phyloP scores from a whole-genome alignment of 1,140 invertebrate genomes.

The Camponotus vicinus region DNA sequence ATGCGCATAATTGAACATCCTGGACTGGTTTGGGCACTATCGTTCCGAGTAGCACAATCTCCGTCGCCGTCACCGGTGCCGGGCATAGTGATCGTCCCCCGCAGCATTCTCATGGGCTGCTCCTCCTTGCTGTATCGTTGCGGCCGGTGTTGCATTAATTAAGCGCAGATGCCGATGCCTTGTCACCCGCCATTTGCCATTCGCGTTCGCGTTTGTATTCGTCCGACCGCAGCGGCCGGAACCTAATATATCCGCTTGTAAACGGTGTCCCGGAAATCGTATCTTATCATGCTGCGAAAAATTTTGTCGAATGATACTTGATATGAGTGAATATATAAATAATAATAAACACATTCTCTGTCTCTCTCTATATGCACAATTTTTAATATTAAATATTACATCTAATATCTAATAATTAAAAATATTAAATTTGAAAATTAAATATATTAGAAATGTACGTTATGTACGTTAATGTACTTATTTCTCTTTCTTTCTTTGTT shows the following conservation, averaged over 20 bases:
- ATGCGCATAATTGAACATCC: slow-evolving; percentile 58
- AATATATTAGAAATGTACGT: not conserved
- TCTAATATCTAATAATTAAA: not conserved
- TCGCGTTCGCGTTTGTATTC: slow-evolving; percentile 70
- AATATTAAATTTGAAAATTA: not conserved
- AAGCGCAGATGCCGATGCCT: slow-evolving; percentile 79
- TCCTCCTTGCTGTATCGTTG: slow-evolving; percentile 58
- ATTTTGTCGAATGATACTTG: not conserved
- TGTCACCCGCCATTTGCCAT: slow-evolving; percentile 79
- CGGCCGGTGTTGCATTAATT: slow-evolving; percentile 76
- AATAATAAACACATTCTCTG: not conserved
- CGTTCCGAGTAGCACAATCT: slow-evolving; percentile 44
- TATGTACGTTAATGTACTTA: not conserved
- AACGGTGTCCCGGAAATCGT: slow-evolving; percentile 35
- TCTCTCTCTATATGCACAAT: not conserved
- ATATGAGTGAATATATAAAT: no score
- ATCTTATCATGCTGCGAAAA: not conserved
- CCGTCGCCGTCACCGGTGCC: slow-evolving; percentile 23
- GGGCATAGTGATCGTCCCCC: slow-evolving; percentile 64
- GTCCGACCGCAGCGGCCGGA: slow-evolving; percentile 37
- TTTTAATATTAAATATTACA: slow-evolving; percentile 1
- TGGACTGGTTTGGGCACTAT: slow-evolving; percentile 44
- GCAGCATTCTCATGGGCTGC: slow-evolving; percentile 59
- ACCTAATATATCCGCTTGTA: slow-evolving; percentile 54
- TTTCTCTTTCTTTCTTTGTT: not conserved